phyloP scores from a whole-genome alignment of 2,888 invertebrate genomes.

The Ceraclea dissimilis region DNA sequence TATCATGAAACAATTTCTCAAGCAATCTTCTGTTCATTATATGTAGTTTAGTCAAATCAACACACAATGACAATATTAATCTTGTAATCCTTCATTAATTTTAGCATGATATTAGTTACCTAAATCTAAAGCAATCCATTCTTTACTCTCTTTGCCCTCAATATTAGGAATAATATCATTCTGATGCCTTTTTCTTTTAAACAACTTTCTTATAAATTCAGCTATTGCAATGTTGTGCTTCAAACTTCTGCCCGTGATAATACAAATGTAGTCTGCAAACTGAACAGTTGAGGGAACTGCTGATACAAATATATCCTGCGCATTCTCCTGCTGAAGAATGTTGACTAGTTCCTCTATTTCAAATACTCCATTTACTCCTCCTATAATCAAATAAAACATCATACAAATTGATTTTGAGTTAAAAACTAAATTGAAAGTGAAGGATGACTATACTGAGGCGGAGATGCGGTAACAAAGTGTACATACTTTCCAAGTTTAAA shows the following conservation, averaged over 20 bases:
- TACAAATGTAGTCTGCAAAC: slow-evolving; percentile 79
- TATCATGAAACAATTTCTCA: too few species aligned
- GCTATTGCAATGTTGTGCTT: slow-evolving; percentile 69
- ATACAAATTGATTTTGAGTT: background rate
- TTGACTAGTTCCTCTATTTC: slow-evolving; percentile 81
- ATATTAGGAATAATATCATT: slow-evolving; percentile 63
- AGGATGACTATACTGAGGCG: too few species aligned
- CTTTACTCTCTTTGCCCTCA: slow-evolving; percentile 66
- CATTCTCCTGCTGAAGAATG: slow-evolving; percentile 69
- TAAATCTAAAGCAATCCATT: slow-evolving; percentile 89
- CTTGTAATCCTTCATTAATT: too few species aligned
- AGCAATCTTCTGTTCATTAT: too few species aligned
- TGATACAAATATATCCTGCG: slow-evolving; percentile 73
- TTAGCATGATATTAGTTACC: slow-evolving; percentile 45
- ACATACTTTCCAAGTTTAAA: slow-evolving; percentile 51
- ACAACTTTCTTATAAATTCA: slow-evolving; percentile 67
- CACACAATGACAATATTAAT: too few species aligned
- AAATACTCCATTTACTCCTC: slow-evolving; percentile 76
- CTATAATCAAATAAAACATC: slow-evolving; percentile 42
- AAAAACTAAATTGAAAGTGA: slow-evolving; percentile 2
- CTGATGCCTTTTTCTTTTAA: slow-evolving; percentile 59
- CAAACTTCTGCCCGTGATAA: slow-evolving; percentile 67
- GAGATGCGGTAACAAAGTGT: too few species aligned
- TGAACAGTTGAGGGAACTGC: slow-evolving; percentile 63
- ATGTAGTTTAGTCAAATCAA: too few species aligned